Base-by-base conservation (phyloP, 1,140 invertebrate species). In the Rhagoletis pomonella region DNA sequence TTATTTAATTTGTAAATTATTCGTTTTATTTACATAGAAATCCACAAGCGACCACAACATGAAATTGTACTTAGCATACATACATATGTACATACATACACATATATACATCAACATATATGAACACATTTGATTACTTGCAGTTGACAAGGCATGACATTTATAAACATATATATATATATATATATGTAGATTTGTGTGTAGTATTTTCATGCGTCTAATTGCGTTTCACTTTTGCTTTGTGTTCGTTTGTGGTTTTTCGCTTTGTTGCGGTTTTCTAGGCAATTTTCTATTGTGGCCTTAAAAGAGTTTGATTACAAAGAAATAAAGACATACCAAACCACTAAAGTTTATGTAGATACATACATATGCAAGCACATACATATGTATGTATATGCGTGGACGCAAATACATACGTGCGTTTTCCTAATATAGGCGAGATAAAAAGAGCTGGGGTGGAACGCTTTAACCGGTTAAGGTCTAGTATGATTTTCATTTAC, bases 181-280 rank as follows among this genome's bases (percentile, higher is more conserved):
- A 9, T 55, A 9, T 55, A 55, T 55, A 55, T 55, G 50, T 55
- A 55, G 9, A n/a, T n/a, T n/a, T n/a, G n/a, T n/a, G n/a, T n/a
- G n/a, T n/a, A n/a, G n/a, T n/a, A n/a, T 73, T 73, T 19, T 17
- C 69, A 47, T 50, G 44, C 44, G 39, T 50, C 44, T 44, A 1
- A n/a, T n/a, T 73, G 44, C n/a, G 50, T 81, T 55, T 81, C 73
- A 81, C 44, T 17, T 81, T 81, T 29, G 17, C 47, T 81, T 81
- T 81, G 73, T 55, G n/a, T n/a, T 55, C 9, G 17, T 81, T 81
- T 81, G 73, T 81, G 73, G 73, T 81, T 81, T 73, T 81, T 29
- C 73, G 7, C 73, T 81, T 81, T 55, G 73, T 55, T 81, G 73
- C 47, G 73, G 73, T 81, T 81, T 81, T 81, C 73, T 81, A 81